phyloP scores from a whole-genome alignment of 2,888 invertebrate genomes.

The Metopia argyrocephala region DNA sequence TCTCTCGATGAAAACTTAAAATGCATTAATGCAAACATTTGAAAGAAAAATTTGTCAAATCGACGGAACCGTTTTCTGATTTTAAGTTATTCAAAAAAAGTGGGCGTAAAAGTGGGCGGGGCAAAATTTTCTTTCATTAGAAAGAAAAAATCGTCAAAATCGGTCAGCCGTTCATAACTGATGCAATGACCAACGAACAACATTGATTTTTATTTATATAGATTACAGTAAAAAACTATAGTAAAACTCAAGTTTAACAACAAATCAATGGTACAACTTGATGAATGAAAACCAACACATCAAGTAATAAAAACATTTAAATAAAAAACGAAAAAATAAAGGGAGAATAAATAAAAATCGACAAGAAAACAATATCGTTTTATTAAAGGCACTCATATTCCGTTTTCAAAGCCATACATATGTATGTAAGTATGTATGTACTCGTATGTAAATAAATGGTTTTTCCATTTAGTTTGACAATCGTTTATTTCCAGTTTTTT shows the following conservation, averaged over 20 bases:
- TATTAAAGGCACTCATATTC: constrained; percentile 20
- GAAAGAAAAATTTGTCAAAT: too few relatives aligned
- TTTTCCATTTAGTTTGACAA: constrained; percentile 32
- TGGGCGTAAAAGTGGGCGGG: too few relatives aligned
- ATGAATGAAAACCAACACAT: constrained; percentile 6
- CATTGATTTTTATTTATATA: too few relatives aligned
- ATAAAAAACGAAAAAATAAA: not conserved
- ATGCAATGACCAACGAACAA: too few relatives aligned
- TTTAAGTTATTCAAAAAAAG: too few relatives aligned
- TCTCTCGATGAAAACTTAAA: too few relatives aligned
- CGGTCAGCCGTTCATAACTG: too few relatives aligned
- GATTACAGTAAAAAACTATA: not conserved
- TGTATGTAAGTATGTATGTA: not conserved
- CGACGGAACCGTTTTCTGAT: too few relatives aligned
- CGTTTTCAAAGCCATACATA: too few relatives aligned
- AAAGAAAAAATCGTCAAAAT: too few relatives aligned
- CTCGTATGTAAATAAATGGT: constrained; percentile 29
- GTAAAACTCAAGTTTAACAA: constrained; percentile 12
- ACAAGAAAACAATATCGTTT: not conserved
- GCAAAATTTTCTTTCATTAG: too few relatives aligned
- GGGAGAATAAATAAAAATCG: not conserved
- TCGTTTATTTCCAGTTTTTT: constrained; percentile 3
- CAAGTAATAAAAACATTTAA: constrained; percentile 1
- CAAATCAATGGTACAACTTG: constrained; percentile 35
- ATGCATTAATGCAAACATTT: too few relatives aligned